A percentile compares a stretch with the other conserved stretches of the same genome.
phyloP scores from a whole-genome alignment of 2,113 vertebrate species.

The Toxotes jaculatrix region DNA sequence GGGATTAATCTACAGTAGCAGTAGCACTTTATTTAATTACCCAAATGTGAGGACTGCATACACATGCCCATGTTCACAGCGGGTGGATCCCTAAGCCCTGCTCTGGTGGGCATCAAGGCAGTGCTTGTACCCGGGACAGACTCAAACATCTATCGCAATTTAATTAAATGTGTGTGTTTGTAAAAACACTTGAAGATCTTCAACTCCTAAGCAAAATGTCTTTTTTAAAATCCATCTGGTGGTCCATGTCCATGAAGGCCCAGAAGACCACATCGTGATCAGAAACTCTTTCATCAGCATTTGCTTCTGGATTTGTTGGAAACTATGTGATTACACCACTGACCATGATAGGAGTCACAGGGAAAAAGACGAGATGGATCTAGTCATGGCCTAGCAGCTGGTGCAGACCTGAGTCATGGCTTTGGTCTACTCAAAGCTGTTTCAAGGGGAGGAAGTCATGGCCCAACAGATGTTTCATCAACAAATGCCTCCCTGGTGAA shows the following conservation, averaged over 20 bases:
- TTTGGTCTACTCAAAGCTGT: constrained; percentile 55
- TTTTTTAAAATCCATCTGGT: constrained; percentile 14
- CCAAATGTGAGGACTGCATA: constrained; percentile 24
- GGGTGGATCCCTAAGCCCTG: constrained; percentile 7
- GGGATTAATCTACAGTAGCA: constrained; percentile 38
- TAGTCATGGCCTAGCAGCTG: constrained; percentile 63
- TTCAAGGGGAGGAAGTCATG: constrained; percentile 47
- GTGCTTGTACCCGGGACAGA: constrained; percentile 8
- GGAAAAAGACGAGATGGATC: constrained; percentile 55
- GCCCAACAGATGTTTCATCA: constrained; percentile 66
- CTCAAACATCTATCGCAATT: background rate
- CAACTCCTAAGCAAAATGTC: background rate
- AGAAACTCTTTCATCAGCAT: constrained; percentile 9
- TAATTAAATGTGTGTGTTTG: constrained; percentile 13
- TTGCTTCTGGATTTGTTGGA: constrained; percentile 28
- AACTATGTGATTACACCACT: constrained; percentile 6
- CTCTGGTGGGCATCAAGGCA: background rate
- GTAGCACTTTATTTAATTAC: constrained; percentile 42
- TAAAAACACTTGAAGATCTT: background rate
- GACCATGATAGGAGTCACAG: constrained; percentile 16
- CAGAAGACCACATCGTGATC: background rate
- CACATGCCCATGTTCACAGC: constrained; percentile 27
- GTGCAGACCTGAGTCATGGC: constrained; percentile 70
- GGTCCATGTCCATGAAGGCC: background rate
- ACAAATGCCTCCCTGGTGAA: constrained; percentile 56